Conservation (phyloP, 2,797 vertebrate species). For the Champsocephalus esox region DNA sequence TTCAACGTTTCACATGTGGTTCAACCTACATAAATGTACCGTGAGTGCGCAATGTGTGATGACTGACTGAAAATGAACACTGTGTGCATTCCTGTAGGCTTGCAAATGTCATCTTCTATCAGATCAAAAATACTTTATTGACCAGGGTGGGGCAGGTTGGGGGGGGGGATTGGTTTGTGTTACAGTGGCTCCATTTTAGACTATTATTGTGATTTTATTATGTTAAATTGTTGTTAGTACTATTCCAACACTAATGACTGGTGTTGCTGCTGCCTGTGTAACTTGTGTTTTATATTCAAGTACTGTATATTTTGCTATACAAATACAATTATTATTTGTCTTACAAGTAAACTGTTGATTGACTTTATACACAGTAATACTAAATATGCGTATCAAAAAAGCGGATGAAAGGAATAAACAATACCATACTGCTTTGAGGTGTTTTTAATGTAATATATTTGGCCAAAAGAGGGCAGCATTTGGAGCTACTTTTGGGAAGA, state of each 20-base stretch:
- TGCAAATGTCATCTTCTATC: background rate
- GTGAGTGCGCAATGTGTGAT: background rate
- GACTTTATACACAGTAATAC: background rate
- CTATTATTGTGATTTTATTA: background rate
- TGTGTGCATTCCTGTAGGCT: background rate
- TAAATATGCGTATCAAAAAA: too few species aligned
- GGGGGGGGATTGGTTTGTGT: too few species aligned
- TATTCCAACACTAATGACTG: background rate
- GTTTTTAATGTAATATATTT: background rate
- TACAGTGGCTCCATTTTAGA: too few species aligned
- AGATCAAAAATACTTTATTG: too few species aligned
- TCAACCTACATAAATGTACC: background rate
- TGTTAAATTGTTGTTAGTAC: background rate
- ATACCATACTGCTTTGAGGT: background rate
- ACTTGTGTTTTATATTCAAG: constrained; percentile 22
- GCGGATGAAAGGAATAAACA: background rate
- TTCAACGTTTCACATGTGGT: background rate
- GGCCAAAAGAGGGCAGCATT: constrained; percentile 58
- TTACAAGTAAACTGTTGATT: background rate
- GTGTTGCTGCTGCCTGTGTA: background rate
- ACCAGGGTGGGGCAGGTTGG: too few species aligned
- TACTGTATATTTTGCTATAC: background rate
- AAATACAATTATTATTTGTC: constrained; percentile 11
- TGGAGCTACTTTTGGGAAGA: background rate
- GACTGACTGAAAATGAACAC: background rate